Conservation (phyloP, 2,113 vertebrate genomes). For the Anguilla rostrata region DNA sequence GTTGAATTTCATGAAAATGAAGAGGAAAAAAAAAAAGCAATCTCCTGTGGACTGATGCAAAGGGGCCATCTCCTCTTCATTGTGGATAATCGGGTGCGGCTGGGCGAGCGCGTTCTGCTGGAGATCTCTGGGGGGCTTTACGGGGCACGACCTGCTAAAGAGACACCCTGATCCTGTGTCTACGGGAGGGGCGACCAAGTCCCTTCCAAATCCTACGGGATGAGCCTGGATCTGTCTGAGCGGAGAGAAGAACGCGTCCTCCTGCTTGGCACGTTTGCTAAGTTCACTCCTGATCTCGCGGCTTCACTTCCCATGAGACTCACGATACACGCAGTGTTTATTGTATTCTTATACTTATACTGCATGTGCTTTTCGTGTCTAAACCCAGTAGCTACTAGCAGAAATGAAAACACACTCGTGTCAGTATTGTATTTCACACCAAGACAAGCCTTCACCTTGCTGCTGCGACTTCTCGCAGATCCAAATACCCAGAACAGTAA, state of each 20-base stretch:
- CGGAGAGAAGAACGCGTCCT: neutral
- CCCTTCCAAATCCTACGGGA: slow-evolving; percentile 3
- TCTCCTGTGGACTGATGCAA: neutral
- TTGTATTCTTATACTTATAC: neutral
- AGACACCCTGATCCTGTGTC: neutral
- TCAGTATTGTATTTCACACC: neutral
- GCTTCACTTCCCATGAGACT: neutral
- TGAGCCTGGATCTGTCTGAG: neutral
- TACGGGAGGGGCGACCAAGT: neutral
- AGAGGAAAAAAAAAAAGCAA: neutral
- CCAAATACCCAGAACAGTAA: neutral
- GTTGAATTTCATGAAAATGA: neutral
- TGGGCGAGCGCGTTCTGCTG: neutral
- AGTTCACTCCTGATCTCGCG: neutral
- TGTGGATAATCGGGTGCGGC: neutral
- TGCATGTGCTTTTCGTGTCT: neutral
- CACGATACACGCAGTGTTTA: neutral
- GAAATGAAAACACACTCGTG: neutral
- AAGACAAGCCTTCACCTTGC: neutral
- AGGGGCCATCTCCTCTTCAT: neutral
- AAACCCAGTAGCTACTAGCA: too few species aligned
- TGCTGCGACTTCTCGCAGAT: neutral
- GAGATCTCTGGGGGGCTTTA: neutral
- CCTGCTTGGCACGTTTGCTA: neutral
- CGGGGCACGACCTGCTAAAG: neutral